Base-by-base conservation (phyloP, 53 echinoderm and acorn worm species). In the Actinopyga echinites region DNA sequence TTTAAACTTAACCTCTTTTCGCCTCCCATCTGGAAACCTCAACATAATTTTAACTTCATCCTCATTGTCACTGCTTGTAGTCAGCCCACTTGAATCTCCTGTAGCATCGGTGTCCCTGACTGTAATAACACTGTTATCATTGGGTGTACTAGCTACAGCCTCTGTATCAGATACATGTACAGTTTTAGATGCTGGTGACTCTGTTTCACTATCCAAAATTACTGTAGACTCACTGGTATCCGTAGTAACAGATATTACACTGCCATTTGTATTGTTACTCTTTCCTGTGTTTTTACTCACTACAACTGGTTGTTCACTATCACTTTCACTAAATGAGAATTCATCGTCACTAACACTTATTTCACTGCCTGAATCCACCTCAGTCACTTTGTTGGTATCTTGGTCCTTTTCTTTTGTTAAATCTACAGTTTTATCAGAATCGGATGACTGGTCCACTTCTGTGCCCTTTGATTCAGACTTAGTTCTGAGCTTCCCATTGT, bases 11-110 rank as follows among this genome's bases (percentile, higher is more conserved):
- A 95, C 74, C 71, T 94, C 90, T 82, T 95, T 97, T 79, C 92
- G 86, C 86, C 42, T 92, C 54, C 99, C 99, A 65, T 97, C 92
- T 0, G 99, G 99, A 20, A 95, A 90, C 60, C 99, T 57, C 31
- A 97, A 61, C 91, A 97, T 90, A 64, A 96, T 83, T 11, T 75
- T 56, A 54, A 35, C 81, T 21, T 86, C 86, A 5, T 89, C 85
- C 17, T 87, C 87, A 2, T 88, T 85, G 6, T 74, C 75, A 49
- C 24, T 52, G 57, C 73, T 85, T n/a, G n/a, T n/a, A 3, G 75
- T 75, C 10, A 44, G 24, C 75, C 25, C 75, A 49, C 49, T 49
- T 49, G 49, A 15, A 15, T 6, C 68, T 20, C 22, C 68, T 11
- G 12, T 13, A 11, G 45, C 40, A 71, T 71, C 42, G 8, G 89